Evolutionary conservation across 1,140 invertebrate genomes (phyloP), one percentile per base, ranked within the genome.

Genomic region (Eumeta japonica): DNA sequence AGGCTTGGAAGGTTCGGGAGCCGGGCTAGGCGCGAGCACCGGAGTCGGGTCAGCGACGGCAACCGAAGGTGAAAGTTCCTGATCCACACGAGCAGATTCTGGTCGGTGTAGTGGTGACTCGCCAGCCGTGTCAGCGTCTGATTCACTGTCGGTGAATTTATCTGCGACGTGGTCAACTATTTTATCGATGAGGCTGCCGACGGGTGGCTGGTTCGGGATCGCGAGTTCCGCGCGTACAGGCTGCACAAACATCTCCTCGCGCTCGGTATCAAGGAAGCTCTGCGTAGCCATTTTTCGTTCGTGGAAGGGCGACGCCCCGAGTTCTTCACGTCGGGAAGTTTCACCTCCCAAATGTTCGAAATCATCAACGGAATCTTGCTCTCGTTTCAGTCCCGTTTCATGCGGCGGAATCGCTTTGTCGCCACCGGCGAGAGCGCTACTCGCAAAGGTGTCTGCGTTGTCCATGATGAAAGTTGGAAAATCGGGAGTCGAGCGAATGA

Each of bases 301-400:
- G 41, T 60, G 62, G 14, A 56, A 44, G 17, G 53, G 59, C 14
- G 58, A 58, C 35, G 70, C 62, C 12, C 55, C 55, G 3, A 46
- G 41, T 5, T 66, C 62, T 10, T 44, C 35, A 13, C 46, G 28
- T 19, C 27, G n/a, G 16, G 11, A 9, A 54, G 55, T 39, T 62
- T 62, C 15, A 53, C 48, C 34, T 68, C 62, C 82, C 37, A 86
- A 65, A 56, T 86, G 83, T 53, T 86, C 84, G 58, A 87, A 86
- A 58, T 86, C 84, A 50, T 87, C 84, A 27, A 81, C 73, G 3
- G 83, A 85, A 50, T 86, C 83, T 50, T 81, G 78, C 34, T 84
- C 82, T 20, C 81, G 73, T 52, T 79, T 80, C 44, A 83, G 36
- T 30, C 45, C 53, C 19, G 46, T n/a, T 9, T 19, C 33, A 13